These are phyloP conservation scores for Columbina picui DNA, from an alignment of 2,113 vertebrate species.

Conservation along the genomic window DNA sequence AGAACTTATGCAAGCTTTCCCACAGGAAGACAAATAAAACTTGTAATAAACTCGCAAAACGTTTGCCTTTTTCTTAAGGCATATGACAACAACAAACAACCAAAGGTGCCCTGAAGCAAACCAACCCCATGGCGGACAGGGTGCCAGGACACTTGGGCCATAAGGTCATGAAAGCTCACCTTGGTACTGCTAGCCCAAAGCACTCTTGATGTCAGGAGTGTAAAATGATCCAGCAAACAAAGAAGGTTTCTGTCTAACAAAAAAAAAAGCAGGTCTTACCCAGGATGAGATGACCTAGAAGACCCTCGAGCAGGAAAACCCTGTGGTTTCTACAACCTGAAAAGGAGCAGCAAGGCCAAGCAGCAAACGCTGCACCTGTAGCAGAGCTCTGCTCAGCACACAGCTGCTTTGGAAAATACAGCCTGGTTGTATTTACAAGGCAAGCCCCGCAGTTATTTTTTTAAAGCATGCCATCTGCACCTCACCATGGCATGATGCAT, in stretches of 20 bases:
- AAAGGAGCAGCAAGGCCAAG: not conserved
- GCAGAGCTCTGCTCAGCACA: not conserved
- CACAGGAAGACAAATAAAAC: not conserved
- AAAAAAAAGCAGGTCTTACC: not conserved
- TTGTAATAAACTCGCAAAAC: not conserved
- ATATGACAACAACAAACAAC: not conserved
- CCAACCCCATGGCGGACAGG: not conserved
- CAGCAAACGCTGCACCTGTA: not conserved
- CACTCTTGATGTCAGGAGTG: not conserved
- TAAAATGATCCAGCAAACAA: not conserved
- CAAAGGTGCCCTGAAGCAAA: not conserved
- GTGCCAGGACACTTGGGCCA: not conserved
- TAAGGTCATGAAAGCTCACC: not conserved
- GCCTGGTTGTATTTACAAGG: not conserved
- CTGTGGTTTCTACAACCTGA: not conserved
- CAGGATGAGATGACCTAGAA: not conserved
- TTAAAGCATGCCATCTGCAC: not conserved
- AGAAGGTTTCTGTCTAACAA: not conserved
- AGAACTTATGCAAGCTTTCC: not conserved
- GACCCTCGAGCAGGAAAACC: not conserved
- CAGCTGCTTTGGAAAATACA: not conserved
- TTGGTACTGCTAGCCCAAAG: not conserved
- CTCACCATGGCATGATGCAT: not conserved
- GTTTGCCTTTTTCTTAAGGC: not conserved
- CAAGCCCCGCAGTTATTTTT: not conserved